A percentile compares a stretch with the other conserved stretches of the same genome.
Evolutionary conservation across 2,888 invertebrate species (phyloP).

Genomic region (Macrosoma leucophasiata): DNA sequence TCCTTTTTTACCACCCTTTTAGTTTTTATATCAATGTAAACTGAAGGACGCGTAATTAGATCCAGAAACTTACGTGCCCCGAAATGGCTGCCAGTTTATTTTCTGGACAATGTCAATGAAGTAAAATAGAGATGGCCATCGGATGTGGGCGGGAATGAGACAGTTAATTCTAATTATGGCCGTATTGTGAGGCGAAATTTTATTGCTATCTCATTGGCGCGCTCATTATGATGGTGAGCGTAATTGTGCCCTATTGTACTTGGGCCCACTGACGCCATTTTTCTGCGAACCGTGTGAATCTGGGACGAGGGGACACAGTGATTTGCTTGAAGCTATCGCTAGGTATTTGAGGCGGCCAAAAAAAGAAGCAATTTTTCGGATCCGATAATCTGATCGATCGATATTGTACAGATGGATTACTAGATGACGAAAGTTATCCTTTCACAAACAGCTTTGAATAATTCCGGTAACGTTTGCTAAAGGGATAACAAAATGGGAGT

Average conservation of each 20-base stretch:
- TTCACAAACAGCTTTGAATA: conserved; percentile 34
- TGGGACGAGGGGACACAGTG: conserved; percentile 45
- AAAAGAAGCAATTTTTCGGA: conserved; percentile 27
- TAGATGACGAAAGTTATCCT: conserved; percentile 33
- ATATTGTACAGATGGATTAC: conserved; percentile 16
- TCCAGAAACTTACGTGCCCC: conserved; percentile 4
- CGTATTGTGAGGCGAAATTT: conserved; percentile 69
- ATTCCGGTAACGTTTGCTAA: conserved; percentile 41
- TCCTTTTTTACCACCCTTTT: too few species aligned
- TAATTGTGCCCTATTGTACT: conserved; percentile 68
- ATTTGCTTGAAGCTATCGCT: conserved; percentile 43
- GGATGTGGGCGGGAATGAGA: conserved; percentile 68
- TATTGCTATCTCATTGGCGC: conserved; percentile 72
- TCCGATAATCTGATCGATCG: conserved; percentile 18
- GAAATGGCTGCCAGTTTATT: conserved; percentile 18
- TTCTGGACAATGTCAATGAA: conserved; percentile 46
- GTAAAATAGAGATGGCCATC: conserved; percentile 49
- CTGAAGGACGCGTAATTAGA: too few species aligned
- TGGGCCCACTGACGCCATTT: conserved; percentile 45
- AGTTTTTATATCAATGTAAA: too few species aligned
- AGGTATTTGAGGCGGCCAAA: conserved; percentile 26
- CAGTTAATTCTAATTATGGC: conserved; percentile 73
- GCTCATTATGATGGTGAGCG: conserved; percentile 54
- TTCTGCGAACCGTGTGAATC: conserved; percentile 65
- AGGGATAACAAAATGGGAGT: conserved; percentile 61